Percentiles rank a stretch among this genome's conserved stretches.
These are phyloP conservation scores for Tyto alba DNA, from an alignment of 2,113 vertebrate species.

Conservation along the genomic window DNA sequence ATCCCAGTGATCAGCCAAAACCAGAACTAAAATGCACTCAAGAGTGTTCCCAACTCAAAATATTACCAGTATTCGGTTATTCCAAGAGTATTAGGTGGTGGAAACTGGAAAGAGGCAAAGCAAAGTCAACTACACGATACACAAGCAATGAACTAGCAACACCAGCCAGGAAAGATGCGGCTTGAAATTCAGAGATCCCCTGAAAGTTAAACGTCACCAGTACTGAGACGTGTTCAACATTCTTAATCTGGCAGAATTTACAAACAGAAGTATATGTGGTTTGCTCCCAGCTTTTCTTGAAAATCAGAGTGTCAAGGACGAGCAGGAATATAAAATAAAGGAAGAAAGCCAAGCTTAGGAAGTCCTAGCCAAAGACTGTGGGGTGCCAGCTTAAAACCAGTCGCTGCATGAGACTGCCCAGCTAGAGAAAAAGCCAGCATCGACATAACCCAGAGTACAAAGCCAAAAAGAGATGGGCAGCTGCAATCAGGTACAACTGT, in stretches of 20 bases:
- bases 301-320: background rate
- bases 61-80: background rate
- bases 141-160: background rate
- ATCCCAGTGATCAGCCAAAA: background rate
- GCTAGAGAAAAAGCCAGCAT: background rate
- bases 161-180: background rate
- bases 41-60: background rate
- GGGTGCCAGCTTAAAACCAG: background rate
- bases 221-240: background rate
- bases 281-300: background rate
- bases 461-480: background rate
- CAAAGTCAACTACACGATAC: background rate
- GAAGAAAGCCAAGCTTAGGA: background rate
- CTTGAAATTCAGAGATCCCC: background rate
- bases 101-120: background rate
- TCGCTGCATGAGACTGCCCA: background rate
- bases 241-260: background rate
- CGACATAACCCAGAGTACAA: fast-evolving
- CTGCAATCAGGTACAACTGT: fast-evolving
- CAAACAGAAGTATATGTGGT: background rate
- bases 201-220: background rate
- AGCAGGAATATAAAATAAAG: background rate
- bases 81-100: background rate
- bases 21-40: background rate
- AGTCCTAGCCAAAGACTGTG: fast-evolving